phyloP scores from a whole-genome alignment of 2,113 vertebrate genomes.

The Odontophorus gujanensis region DNA sequence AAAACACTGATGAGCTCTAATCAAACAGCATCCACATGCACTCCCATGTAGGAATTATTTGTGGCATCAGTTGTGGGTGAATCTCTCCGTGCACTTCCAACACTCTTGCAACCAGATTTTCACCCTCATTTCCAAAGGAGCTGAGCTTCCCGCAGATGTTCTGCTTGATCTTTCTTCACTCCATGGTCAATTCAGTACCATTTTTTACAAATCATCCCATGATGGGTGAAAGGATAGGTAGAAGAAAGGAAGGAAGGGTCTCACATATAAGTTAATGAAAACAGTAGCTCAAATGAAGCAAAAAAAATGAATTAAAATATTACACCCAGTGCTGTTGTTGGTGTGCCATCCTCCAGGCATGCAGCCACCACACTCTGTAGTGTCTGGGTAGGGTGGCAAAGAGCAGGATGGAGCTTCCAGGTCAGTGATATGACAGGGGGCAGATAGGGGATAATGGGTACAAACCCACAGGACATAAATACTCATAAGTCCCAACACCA shows the following conservation, averaged over 20 bases:
- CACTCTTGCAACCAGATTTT: background rate
- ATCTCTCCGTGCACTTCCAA: background rate
- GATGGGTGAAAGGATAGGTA: background rate
- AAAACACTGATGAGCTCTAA: background rate
- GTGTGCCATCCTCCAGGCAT: background rate
- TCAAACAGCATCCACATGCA: slow-evolving; percentile 3
- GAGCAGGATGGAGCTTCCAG: fast-evolving
- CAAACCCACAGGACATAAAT: background rate
- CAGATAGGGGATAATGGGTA: background rate
- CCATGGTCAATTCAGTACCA: background rate
- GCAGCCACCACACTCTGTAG: fast-evolving
- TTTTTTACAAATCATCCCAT: background rate
- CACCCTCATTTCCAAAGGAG: background rate
- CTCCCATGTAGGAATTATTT: background rate
- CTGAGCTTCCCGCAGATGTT: background rate
- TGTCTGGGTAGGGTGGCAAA: fast-evolving
- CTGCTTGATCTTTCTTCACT: background rate
- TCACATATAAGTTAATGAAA: background rate
- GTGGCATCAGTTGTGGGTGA: background rate
- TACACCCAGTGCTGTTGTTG: background rate
- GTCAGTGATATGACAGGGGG: background rate
- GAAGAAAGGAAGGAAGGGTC: background rate
- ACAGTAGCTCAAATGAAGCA: background rate
- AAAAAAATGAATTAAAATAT: background rate
- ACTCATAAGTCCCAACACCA: background rate